Evolutionary conservation across 2,113 vertebrate genomes (phyloP).

Genomic region (Centropristis striata): DNA sequence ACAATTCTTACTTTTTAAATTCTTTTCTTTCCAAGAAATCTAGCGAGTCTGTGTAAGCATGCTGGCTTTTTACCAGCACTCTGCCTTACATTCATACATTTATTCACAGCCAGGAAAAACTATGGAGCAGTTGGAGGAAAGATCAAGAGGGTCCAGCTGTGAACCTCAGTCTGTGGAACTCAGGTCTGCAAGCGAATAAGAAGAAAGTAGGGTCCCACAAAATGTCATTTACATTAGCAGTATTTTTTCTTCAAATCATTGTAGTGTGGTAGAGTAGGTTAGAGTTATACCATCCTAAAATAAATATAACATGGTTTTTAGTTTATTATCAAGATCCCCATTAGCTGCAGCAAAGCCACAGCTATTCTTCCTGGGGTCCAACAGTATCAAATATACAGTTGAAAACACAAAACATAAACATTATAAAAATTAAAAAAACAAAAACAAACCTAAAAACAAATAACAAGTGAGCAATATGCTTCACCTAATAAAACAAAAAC

Average conservation of each 20-base stretch:
- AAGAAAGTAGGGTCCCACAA: neutral
- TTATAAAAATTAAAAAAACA: too few species aligned
- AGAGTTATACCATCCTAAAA: neutral
- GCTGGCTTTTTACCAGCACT: neutral
- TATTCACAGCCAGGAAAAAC: slow-evolving; percentile 1
- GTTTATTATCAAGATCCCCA: too few species aligned
- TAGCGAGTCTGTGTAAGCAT: slow-evolving; percentile 17
- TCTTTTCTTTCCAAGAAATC: slow-evolving; percentile 25
- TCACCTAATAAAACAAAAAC: too few species aligned
- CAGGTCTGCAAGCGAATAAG: neutral
- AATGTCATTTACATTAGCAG: neutral
- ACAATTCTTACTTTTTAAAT: slow-evolving; percentile 11
- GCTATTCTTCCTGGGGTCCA: too few species aligned
- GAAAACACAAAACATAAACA: too few species aligned
- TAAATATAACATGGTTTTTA: neutral
- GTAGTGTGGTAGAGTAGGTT: neutral
- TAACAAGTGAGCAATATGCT: too few species aligned
- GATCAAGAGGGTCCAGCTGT: slow-evolving; percentile 4
- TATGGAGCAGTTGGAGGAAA: slow-evolving; percentile 6
- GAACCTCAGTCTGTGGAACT: neutral
- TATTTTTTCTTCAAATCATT: neutral
- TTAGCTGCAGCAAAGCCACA: too few species aligned
- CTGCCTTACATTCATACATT: slow-evolving; percentile 7
- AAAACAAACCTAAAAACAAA: too few species aligned
- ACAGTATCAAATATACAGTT: too few species aligned